Evolutionary conservation across 2,888 invertebrate genomes (phyloP), one percentile per base, ranked within the genome.

Genomic region (Teleiodes luculella): DNA sequence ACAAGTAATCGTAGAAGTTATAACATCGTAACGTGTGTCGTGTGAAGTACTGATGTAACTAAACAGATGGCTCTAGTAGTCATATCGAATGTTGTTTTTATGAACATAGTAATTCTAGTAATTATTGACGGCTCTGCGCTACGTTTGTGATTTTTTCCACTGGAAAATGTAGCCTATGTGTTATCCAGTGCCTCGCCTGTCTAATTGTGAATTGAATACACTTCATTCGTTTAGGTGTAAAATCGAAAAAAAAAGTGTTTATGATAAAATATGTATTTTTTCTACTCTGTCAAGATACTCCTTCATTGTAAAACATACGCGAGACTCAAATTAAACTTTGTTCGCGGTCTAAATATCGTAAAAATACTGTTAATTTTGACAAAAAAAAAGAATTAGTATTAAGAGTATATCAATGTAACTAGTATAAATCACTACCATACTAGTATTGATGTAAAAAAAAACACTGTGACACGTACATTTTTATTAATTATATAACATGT

Each of bases 401-500:
- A 16, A 14, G 30, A 14, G 16, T 31, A 31, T 31, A 46, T 46
- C 46, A 16, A 46, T 13, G 43, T 28, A 43, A 7, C 13, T 7
- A 31, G 16, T 10, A 11, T 16, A 30, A 3, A n/a, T 6, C 37
- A 37, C n/a, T 37, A 18, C 46, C 46, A 31, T 14, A 37, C n/a
- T 37, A 18, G 30, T 30, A 31, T 46, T 46, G 13, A 13, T n/a
- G 20, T 28, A 24, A n/a, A 10, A 28, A n/a, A 28, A 28, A 43
- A 13, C 24, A 28, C n/a, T 24, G 13, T 6, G 14, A 6, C 6
- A 10, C 3, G 1, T 8, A 46, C 20, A 43, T 31, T 46, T 46
- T 14, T 46, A 31, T 16, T 46, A 6, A 31, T 41, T 47, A 50
- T 39, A 59, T 59, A 60, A 57, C 60, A 57, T 53, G 59, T 61